Percentiles rank a stretch among this genome's conserved stretches.
Conservation (phyloP, 2,113 vertebrate genomes). For the Scomber japonicus region DNA sequence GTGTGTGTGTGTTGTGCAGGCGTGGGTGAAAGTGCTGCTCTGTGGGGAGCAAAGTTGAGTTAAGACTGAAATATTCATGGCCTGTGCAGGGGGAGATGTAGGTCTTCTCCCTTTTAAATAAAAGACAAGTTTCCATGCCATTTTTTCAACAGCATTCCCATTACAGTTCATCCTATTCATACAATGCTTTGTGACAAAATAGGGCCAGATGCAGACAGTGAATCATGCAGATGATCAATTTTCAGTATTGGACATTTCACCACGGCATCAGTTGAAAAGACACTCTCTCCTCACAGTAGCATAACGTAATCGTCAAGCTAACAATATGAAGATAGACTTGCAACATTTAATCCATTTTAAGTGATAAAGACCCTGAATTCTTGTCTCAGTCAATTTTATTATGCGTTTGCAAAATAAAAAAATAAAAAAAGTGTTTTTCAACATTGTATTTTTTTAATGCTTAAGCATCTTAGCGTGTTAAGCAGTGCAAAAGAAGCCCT, state of each 20-base stretch:
- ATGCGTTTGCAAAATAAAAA: not conserved
- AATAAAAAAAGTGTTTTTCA: not conserved
- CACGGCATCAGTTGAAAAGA: not conserved
- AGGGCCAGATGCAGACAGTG: not conserved
- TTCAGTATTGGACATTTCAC: not conserved
- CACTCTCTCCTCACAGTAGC: not conserved
- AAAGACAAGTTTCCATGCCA: conserved; percentile 61
- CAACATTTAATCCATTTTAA: not conserved
- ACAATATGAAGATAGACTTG: not conserved
- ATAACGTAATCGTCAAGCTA: not conserved
- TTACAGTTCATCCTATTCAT: conserved; percentile 42
- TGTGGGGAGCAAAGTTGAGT: conserved; percentile 46
- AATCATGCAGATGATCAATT: conserved; percentile 2
- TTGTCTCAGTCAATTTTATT: not conserved
- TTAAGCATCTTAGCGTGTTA: not conserved
- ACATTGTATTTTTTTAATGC: not conserved
- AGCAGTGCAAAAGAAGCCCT: not conserved
- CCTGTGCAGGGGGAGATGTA: conserved; percentile 49
- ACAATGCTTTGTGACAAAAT: conserved; percentile 41
- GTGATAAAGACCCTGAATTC: not conserved
- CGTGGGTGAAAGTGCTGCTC: conserved; percentile 51
- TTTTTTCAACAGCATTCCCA: conserved; percentile 36
- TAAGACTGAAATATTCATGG: conserved; percentile 78
- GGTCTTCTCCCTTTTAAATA: conserved; percentile 68
- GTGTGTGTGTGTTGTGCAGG: conserved; percentile 5